Base-by-base conservation (phyloP, 2,113 vertebrate species). In the Solea senegalensis region DNA sequence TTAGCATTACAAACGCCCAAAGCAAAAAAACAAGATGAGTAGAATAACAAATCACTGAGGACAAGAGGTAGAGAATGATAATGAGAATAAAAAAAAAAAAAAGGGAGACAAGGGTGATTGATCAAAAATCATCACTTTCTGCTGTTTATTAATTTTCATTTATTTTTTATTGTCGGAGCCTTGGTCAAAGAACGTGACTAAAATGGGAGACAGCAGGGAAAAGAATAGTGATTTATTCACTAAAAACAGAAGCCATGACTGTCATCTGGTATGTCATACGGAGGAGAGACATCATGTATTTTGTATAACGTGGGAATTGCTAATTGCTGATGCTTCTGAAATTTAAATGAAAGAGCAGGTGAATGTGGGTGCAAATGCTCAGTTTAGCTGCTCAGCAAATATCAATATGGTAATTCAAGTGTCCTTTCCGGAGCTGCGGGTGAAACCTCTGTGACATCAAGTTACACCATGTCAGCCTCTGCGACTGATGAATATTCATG, bases 401-500 rank as follows among this genome's bases (percentile, higher is more conserved):
- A 74, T 84, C 76, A 86, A 46, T 90, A 88, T 86, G 75, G 34
- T 80, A 81, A 84, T 87, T 82, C 81, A 88, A 63, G 65, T 90
- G 85, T 89, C 83, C 75, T 85, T 78, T 80, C 75, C 68, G 62
- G 70, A 69, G 68, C 44, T 74, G 69, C 76, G 67, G 77, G 77
- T 76, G 67, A 78, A 74, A 86, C 75, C 87, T 82, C 45, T 44
- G 57, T 79, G 84, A 83, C 85, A 87, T 41, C 55, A 3, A 76
- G 79, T 86, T 78, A 86, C 66, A 84, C 63, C 26, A 27, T 56
- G 64, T 79, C 82, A 87, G 67, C 74, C 44, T 72, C 65, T 28
- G 65, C 70, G 72, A 54, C 16, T 65, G 21, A 80, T 90, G 79
- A 80, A 91, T 91, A 91, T 90, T 88, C 78, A 88, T 88, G 56